These are phyloP conservation scores for Peromyscus nudipes DNA, from an alignment of 2,797 vertebrate species.

Conservation along the genomic window DNA sequence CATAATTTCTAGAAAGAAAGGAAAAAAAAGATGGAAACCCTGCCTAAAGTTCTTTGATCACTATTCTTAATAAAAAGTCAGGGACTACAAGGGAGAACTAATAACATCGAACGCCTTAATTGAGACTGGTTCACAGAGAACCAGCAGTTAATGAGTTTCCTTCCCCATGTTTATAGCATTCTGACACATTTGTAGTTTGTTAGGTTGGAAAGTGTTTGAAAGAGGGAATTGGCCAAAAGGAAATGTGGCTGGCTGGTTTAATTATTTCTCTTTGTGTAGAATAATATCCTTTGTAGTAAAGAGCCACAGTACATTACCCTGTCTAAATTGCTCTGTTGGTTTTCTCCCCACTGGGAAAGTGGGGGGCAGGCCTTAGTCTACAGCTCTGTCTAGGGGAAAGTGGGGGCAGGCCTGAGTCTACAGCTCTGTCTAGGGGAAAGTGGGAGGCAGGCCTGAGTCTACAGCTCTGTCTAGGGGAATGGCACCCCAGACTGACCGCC, in stretches of 20 bases:
- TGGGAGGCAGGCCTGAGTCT: not conserved
- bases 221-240: slow-evolving; percentile 20
- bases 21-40: not conserved
- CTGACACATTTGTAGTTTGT: slow-evolving; percentile 62
- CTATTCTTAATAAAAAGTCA: slow-evolving; percentile 65
- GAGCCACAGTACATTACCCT: not conserved
- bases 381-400: not conserved
- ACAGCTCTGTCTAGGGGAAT: not conserved
- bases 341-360: slow-evolving; percentile 42
- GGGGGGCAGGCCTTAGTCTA: not conserved
- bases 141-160: slow-evolving; percentile 58
- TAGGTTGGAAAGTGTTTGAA: not conserved
- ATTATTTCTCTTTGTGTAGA: slow-evolving; percentile 69
- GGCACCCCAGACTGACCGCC: not conserved
- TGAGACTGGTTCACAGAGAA: slow-evolving; percentile 46
- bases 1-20: not conserved
- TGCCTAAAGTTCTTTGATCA: slow-evolving; percentile 55
- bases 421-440: not conserved
- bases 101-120: slow-evolving; percentile 47
- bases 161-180: slow-evolving; percentile 18
- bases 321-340: slow-evolving; percentile 61
- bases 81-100: slow-evolving; percentile 58
- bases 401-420: too few species aligned
- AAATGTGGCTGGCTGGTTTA: slow-evolving; percentile 56
- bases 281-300: slow-evolving; percentile 58